Evolutionary conservation across 64 coral and sea anemone genomes (phyloP), one percentile per base, ranked within the genome.

Genomic region (Exaiptasia diaphana): DNA sequence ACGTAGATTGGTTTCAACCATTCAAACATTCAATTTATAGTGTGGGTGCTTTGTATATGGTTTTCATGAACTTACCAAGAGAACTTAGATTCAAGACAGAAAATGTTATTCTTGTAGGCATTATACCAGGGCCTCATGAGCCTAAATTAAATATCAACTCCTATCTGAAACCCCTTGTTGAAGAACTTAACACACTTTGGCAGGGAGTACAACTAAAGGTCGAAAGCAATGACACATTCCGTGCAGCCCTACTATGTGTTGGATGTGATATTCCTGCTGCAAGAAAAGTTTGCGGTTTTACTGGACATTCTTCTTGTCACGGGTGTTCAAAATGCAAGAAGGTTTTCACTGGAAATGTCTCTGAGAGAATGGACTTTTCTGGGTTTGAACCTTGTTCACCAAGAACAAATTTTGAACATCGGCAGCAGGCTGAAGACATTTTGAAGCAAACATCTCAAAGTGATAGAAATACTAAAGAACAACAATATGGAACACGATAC

Each of bases 1-100:
- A 88, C 61, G 86, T 89, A 2, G 65, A 89, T 11, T 89, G 86
- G 76, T 78, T 87, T 41, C 45, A 64, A 0, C 84, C 72, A 53
- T 77, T 77, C 31, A 78, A 87, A 18, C 61, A 86, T 52, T 75
- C 82, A 4, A 0, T 52, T 0, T 45, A 85, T 9, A 85, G 82
- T 74, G 82, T 85, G 12, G 56, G 82, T 3, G 70, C 71, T 4
- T 54, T 86, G 0, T 86, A 86, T 20, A 86, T 86, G 79, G 79
- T 82, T n/a, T 11, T 69, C 0, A 78, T 69, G 84, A 87, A 87
- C 42, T 50, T 87, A 34, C 59, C 84, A 42, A 24, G 73, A 6
- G 1, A 15, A 20, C 58, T 75, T 6, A 68, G 73, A 13, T 87
- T 78, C 23, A 77, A 77, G 18, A 57, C 57, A 0, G 73, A 87